Base-by-base conservation (phyloP, 92 coral and sea anemone species). In the Palythoa grandiflora region DNA sequence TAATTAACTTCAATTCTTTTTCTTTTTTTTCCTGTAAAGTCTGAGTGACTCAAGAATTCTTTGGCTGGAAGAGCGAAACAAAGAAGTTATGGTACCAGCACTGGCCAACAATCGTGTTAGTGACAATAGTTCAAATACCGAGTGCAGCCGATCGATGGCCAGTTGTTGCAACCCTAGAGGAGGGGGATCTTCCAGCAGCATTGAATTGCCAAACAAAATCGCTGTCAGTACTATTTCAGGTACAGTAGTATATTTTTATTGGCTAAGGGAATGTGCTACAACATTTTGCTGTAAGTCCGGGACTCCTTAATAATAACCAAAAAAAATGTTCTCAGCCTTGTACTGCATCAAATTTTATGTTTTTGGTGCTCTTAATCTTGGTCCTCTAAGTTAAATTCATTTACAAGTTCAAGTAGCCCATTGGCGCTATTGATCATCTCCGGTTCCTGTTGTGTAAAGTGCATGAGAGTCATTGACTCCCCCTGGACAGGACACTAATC, bases 51-150 rank as follows among this genome's bases (percentile, higher is more conserved):
- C 95, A 16, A 95, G 92, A 84, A 77, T 93, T 9, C 79, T 95
- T 16, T 93, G 98, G 98, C 84, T 95, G 93, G 98, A 95, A 19
- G 96, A 95, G 40, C 90, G 88, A 2, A 87, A 88, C 87, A 59
- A 80, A 94, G 40, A 92, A 88, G 37, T 79, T 65, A 14, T 85
- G 73, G 71, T 77, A 79, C 61, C 93, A 47, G 1, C 93, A 79
- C 68, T 90, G 44, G 94, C 96, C 84, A 95, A 93, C 40, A 95
- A 95, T 70, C 92, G 96, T 37, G 79, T 91, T 19, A 93, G 98
- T 61, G 95, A 94, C 72, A 88, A 92, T 11, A 91, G 96, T 0
- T 83, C 93, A 1, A 86, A 88, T 65, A 94, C 94, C 59, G 94
- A 94, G 60, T 80, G 92, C 12, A 79, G 65, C 77, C 85, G 94